Base-by-base conservation (phyloP, 2,888 invertebrate species). In the Dasysyrphus tricinctus region DNA sequence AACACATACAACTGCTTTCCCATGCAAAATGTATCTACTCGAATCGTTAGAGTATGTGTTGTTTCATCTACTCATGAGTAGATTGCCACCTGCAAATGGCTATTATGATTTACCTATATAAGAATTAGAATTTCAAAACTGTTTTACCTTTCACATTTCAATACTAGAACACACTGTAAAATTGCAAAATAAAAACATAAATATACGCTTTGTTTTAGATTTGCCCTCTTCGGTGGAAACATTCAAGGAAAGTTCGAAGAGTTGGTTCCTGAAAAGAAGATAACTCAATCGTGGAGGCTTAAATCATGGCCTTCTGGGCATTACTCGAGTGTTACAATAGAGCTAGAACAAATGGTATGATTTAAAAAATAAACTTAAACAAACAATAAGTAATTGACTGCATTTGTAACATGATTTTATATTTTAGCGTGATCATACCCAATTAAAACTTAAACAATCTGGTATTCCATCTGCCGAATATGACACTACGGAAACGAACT, bases 251-350 rank as follows among this genome's bases (percentile, higher is more conserved):
- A 95, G 90, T 99, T 99, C 92, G 93, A 95, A 59, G 97, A 98
- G 90, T 92, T 99, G 88, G 95, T 96, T 6, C 97, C 97, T 0
- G 95, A 95, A 47, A 95, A 96, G 92, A 96, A 95, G 93, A 97
- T 99, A 76, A 95, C 95, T 1, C 97, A 98, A 93, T 95, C 94
- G 88, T 99, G 99, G 99, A 94, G 99, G 90, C 96, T 97, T 91
- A 98, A 98, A 93, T 96, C 96, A 87, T 99, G 99, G 98, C 98
- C 99, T 0, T 94, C 94, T 0, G 97, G 96, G 47, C 98, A 99
- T 93, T 97, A 94, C 93, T 99, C 99, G 0, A 95, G 94, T 88
- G 99, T 99, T 70, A 95, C 95, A 7, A 95, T 99, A 84, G 94
- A 94, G 74, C 95, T 99, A 89, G 94, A 95, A 37, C 97, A 99